Evolutionary conservation across 1,140 invertebrate genomes (phyloP), one percentile per base, ranked within the genome.

Genomic region (Akabosia matsudoensis): DNA sequence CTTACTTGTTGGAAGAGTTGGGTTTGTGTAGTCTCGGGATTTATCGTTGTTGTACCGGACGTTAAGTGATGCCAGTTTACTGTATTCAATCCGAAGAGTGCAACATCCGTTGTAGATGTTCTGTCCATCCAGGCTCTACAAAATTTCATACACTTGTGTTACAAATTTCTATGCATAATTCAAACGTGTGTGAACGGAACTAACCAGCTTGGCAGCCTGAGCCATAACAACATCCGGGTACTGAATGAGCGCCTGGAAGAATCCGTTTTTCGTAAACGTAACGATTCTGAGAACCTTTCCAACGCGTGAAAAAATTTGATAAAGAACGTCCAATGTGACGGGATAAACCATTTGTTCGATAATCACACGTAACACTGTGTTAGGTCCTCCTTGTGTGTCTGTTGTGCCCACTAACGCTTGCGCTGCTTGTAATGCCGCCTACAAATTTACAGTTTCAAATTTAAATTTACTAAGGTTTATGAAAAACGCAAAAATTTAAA

Each of bases 1-100:
- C 78, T 99, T 97, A 28, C 97, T 97, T 61, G 94, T 94, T 0
- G 97, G 97, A 83, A 99, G 89, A 83, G 91, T 93, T 30, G 97
- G 97, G 86, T 99, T 99, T 78, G 97, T 99, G 87, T 97, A 99
- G 86, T 99, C 97, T 67, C 97, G 88, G 72, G 94, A 97, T 87
- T 99, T 99, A 88, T 99, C 97, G 87, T 99, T 99, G 88, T 99
- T 99, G 88, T 97, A 99, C 85, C 98, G 98, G 37, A 99, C 97
- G 86, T 99, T 99, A 78, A 99, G 88, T 77, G 93, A 96, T 77
- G 93, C 92, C 89, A 99, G 91, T 87, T 99, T 99, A 81, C 95
- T 97, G 88, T 97, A 99, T 86, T 99, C 97, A 83, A 99, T 98
- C 84, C 96, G 93, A 82, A 99, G 88, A n/a, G 96, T 98, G 88